These are phyloP conservation scores for Athalia cordata DNA, from an alignment of 2,888 invertebrate genomes.

Conservation along the genomic window DNA sequence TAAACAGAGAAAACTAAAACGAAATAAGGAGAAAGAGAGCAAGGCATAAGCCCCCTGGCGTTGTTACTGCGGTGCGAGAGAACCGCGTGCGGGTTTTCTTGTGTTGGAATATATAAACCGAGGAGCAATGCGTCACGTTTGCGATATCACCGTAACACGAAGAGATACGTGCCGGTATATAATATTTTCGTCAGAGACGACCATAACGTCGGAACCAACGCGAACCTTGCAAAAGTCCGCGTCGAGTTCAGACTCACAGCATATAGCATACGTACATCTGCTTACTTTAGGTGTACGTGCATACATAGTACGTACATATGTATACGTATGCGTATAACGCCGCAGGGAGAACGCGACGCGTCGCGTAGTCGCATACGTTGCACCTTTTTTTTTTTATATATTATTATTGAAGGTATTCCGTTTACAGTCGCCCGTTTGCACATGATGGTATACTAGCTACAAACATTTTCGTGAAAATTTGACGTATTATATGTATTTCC, in stretches of 20 bases:
- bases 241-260: neutral
- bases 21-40: no score
- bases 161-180: conserved; percentile 56
- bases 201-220: conserved; percentile 48
- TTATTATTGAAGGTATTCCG: no score
- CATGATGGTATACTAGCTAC: no score
- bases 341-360: conserved; percentile 22
- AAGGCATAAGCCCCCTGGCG: no score
- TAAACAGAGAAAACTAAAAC: no score
- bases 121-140: conserved; percentile 64
- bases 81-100: conserved; percentile 44
- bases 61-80: neutral
- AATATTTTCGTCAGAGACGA: conserved; percentile 60
- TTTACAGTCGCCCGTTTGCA: no score
- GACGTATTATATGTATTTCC: no score
- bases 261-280: no score
- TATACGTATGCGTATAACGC: conserved; percentile 3
- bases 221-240: neutral
- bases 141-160: conserved; percentile 64
- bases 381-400: no score
- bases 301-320: no score
- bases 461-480: no score
- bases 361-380: neutral
- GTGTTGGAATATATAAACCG: conserved; percentile 63
- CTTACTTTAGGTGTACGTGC: no score